Base-by-base conservation (phyloP, 1,140 invertebrate genomes). In the Megalopta genalis region DNA sequence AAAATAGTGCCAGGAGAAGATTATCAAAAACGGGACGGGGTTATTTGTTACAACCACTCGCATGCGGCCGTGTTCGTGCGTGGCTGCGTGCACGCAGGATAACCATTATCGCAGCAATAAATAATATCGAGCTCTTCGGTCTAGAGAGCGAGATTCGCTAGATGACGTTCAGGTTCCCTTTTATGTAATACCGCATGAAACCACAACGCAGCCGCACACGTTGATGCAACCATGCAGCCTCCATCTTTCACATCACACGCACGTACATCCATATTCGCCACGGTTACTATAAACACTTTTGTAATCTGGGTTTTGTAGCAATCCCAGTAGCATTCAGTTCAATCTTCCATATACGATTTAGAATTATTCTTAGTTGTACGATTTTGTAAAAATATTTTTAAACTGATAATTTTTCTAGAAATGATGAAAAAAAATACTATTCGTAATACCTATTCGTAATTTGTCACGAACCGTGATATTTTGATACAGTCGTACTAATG, bases 191-290 rank as follows among this genome's bases (percentile, higher is more conserved):
- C 32, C 27, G 70, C 60, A 71, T 66, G 37, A 59, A 69, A 69
- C 65, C 72, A 73, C 68, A 76, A 75, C 59, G 59, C 32, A 69
- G 69, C 69, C 72, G 73, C 68, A 69, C 77, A 69, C 71, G 52
- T 60, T n/a, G 32, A 0, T 12, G 52, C 49, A 60, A 77, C 6
- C 16, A 16, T n/a, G n/a, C 25, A 39, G 32, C 46, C 67, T 9
- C 37, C 18, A 54, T 60, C 18, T 59, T 68, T 39, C 27, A 71
- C 63, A 63, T 27, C 42, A 9, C 16, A 3, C 32, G 14, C 27
- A 37, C 2, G 21, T 39, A 16, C 27, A 14, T 54, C 32, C 37
- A 37, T 37, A 10, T 39, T 18, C 39, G 9, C 14, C 37, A 16
- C 37, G 66, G 25, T 59, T 27, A 57, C 18, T 57, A 9, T 18